Conservation (phyloP, 2,797 vertebrate species). For the Eleutherodactylus coqui region DNA sequence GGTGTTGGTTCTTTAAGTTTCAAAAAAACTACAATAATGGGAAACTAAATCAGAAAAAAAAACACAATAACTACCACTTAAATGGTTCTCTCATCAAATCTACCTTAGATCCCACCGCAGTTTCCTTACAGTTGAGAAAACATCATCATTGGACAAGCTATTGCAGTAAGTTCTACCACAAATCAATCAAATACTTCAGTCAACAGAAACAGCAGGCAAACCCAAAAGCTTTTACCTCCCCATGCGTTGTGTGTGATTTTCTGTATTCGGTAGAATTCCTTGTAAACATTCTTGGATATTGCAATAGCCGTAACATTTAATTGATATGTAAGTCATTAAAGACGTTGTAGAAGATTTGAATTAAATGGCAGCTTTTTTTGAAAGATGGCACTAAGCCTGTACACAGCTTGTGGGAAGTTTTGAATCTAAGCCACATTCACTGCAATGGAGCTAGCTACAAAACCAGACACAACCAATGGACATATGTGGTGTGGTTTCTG, state of each 20-base stretch:
- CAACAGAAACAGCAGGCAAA: constrained; percentile 36
- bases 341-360: too few species aligned
- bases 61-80: constrained; percentile 56
- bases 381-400: too few species aligned
- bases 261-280: constrained; percentile 8
- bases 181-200: constrained; percentile 49
- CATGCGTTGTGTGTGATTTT: not conserved
- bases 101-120: constrained; percentile 49
- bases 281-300: not conserved
- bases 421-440: too few species aligned
- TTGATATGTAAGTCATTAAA: not conserved
- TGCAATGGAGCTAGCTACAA: too few species aligned
- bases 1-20: constrained; percentile 5
- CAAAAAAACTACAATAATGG: constrained; percentile 39
- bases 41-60: constrained; percentile 24
- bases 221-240: constrained; percentile 49
- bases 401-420: too few species aligned
- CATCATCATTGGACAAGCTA: constrained; percentile 32
- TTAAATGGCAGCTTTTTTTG: too few species aligned
- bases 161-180: constrained; percentile 50
- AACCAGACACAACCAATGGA: too few species aligned
- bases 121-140: constrained; percentile 59
- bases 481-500: too few species aligned
- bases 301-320: not conserved
- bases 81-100: constrained; percentile 59